A percentile compares a stretch with the other conserved stretches of the same genome.
phyloP scores from a whole-genome alignment of 2,113 vertebrate genomes.

The Sebastes fasciatus region DNA sequence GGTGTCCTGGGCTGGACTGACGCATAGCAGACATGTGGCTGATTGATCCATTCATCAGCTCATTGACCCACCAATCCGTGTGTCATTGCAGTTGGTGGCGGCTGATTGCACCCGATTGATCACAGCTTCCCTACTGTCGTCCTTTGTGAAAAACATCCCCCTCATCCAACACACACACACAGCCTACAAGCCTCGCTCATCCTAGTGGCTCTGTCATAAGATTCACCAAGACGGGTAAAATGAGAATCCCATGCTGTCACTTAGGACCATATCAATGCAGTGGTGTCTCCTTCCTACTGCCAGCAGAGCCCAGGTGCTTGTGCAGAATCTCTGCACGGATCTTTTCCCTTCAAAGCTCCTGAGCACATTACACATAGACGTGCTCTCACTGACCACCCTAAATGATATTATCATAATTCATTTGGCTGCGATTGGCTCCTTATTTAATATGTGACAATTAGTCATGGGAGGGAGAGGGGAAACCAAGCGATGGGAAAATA shows the following conservation, averaged over 20 bases:
- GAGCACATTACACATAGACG: constrained; percentile 65
- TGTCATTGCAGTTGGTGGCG: constrained; percentile 37
- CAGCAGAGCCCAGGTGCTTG: constrained; percentile 58
- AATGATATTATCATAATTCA: constrained; percentile 71
- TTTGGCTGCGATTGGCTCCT: constrained; percentile 63
- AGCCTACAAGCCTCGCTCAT: background rate
- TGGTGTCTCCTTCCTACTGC: constrained; percentile 28
- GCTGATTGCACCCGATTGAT: constrained; percentile 69
- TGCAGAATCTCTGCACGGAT: constrained; percentile 34
- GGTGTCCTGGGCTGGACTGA: background rate
- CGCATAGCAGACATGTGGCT: constrained; percentile 35
- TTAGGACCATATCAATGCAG: constrained; percentile 50
- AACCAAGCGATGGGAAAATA: constrained; percentile 37
- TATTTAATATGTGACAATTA: constrained; percentile 61
- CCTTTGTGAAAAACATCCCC: constrained; percentile 20
- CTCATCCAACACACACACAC: background rate
- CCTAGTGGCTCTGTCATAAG: constrained; percentile 38
- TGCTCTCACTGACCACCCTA: constrained; percentile 55
- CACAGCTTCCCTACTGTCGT: constrained; percentile 34
- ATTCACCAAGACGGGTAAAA: constrained; percentile 49
- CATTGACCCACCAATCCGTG: constrained; percentile 68
- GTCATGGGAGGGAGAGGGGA: constrained; percentile 1
- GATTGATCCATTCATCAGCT: constrained; percentile 62
- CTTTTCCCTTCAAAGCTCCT: constrained; percentile 59
- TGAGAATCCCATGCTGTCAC: constrained; percentile 67